Percentiles rank a stretch among this genome's conserved stretches.
Evolutionary conservation across 2,797 vertebrate species (phyloP).

Genomic region (Lemur catta): DNA sequence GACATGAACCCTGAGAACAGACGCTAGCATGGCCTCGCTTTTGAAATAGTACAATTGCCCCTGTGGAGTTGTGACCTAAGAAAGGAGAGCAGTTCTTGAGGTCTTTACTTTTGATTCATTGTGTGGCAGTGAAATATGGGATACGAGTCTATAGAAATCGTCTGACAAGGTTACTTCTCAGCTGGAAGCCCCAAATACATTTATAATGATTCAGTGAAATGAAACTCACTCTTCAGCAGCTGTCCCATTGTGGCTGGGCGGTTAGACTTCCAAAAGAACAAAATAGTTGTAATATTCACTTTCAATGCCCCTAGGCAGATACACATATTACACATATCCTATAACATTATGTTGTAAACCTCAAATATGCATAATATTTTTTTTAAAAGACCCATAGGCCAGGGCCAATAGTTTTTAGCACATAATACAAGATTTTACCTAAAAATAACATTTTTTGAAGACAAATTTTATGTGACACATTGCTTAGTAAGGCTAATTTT

Average conservation of each 20-base stretch:
- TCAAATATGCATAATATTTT: not conserved
- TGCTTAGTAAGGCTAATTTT: not conserved
- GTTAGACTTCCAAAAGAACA: not conserved
- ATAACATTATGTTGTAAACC: not conserved
- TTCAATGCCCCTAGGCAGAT: not conserved
- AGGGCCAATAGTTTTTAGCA: not conserved
- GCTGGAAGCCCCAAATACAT: not conserved
- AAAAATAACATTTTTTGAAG: not conserved
- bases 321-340: not conserved
- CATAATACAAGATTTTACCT: too few relatives aligned
- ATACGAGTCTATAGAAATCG: rapidly evolving
- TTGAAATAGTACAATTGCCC: rapidly evolving
- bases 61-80: too few relatives aligned
- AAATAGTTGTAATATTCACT: not conserved
- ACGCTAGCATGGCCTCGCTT: rapidly evolving
- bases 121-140: not conserved
- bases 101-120: not conserved
- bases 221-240: rapidly evolving
- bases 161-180: not conserved
- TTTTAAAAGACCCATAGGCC: not conserved
- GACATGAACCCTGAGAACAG: not conserved
- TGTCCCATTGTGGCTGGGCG: rapidly evolving
- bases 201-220: rapidly evolving
- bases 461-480: not conserved
- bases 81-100: too few relatives aligned